These are phyloP conservation scores for Cinara cedri DNA, from an alignment of 2,888 invertebrate species.

Conservation along the genomic window DNA sequence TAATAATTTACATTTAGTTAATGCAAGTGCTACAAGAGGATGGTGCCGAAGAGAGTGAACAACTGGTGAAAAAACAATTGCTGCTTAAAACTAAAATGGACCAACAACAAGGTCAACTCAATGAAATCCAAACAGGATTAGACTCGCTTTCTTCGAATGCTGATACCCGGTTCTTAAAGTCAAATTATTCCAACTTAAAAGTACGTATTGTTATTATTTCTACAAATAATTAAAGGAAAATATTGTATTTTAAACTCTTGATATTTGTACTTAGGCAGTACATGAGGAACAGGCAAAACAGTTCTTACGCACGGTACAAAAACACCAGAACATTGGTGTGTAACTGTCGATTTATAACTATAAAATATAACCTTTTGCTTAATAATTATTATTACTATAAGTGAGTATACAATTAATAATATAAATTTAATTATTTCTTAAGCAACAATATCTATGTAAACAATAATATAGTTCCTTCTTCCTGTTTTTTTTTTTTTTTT, in stretches of 20 bases:
- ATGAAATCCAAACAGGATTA: conserved; percentile 62
- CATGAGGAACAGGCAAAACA: conserved; percentile 62
- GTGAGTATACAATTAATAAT: conserved; percentile 2
- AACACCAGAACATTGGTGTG: conserved; percentile 60
- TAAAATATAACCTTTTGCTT: not conserved
- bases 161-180: conserved; percentile 54
- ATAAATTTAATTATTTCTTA: not conserved
- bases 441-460: not conserved
- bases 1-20: not conserved
- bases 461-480: too few species aligned
- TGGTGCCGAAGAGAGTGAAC: conserved; percentile 1
- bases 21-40: conserved; percentile 29
- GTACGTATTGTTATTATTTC: conserved; percentile 59
- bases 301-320: conserved; percentile 62
- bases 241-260: not conserved
- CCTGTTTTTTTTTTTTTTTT: not conserved
- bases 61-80: conserved; percentile 61
- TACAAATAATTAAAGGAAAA: not conserved
- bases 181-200: conserved; percentile 61
- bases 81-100: conserved; percentile 62
- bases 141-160: conserved; percentile 60
- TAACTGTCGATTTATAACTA: conserved; percentile 18
- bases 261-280: conserved; percentile 61
- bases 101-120: conserved; percentile 62
- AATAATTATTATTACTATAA: not conserved